Base-by-base conservation (phyloP, 1,140 invertebrate species). In the Lutraria rhynchaena region DNA sequence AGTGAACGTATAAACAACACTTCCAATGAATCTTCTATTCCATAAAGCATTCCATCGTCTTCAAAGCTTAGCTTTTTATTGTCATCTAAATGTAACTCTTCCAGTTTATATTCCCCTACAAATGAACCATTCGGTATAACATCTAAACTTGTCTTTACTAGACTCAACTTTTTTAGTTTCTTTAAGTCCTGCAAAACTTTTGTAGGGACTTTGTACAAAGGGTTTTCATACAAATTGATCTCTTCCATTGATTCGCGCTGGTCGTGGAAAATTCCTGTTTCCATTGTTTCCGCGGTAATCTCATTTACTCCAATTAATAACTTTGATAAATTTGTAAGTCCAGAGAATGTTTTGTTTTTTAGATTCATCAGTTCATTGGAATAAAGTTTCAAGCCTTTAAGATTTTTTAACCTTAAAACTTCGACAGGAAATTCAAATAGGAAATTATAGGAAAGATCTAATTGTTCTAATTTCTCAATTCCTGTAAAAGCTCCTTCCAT, bases 201-300 rank as follows among this genome's bases (percentile, higher is more conserved):
- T 5, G 58, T 37, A 27, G 78, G 78, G 29, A 81, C 78, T 73
- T 27, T 63, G 35, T 46, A 61, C 15, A 81, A 65, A 13, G 78
- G 69, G 37, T 81, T 81, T 11, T 81, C 58, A 37, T 81, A 81
- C 19, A 81, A 63, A n/a, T 81, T 81, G 11, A 81, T 53, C 49
- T 74, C 69, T 53, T 63, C 58, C 37, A 81, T 51, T 19, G 78
- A 81, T 33, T 81, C 33, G 11, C 61, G 44, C 19, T 73, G 57
- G 35, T 74, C 78, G n/a, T 51, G 61, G 27, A 81, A 81, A 9
- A 67, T 69, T 15, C 57, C 57, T 60, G 27, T 15, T 61, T 81
- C 69, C 17, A 81, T 73, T 19, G 24, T 73, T 13, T 65, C 78
- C 27, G 41, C 44, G 31, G 63, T 67, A 37, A 81, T 81, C 41